phyloP scores from a whole-genome alignment of 2,888 invertebrate species.

The Drosophila cognata region DNA sequence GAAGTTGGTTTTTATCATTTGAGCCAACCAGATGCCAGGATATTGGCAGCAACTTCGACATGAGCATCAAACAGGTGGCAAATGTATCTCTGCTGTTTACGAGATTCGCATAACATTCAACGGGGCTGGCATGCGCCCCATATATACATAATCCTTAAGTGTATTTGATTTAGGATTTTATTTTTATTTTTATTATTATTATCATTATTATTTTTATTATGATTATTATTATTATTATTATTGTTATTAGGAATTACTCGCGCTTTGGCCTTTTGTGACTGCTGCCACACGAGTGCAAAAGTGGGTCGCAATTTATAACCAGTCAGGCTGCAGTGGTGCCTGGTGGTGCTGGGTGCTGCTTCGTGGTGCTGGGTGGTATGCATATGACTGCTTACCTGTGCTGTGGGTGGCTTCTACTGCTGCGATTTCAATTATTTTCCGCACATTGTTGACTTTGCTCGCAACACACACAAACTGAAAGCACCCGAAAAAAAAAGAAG shows the following conservation, averaged over 20 bases:
- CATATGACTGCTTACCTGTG: constrained; percentile 5
- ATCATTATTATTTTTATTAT: constrained; percentile 8
- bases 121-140: not conserved
- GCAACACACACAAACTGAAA: constrained; percentile 56
- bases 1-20: constrained; percentile 14
- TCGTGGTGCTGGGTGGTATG: not conserved
- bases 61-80: constrained; percentile 31
- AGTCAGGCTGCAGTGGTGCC: not conserved
- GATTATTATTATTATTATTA: constrained; percentile 11
- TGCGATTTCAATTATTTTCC: constrained; percentile 71
- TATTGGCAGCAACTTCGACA: constrained; percentile 13
- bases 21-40: constrained; percentile 5
- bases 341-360: not conserved
- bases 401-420: constrained; percentile 42
- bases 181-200: constrained; percentile 12
- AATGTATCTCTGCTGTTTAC: not conserved
- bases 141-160: constrained; percentile 11
- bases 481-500: not conserved
- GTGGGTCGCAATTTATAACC: constrained; percentile 22
- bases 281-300: constrained; percentile 13
- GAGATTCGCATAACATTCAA: not conserved
- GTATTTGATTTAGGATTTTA: constrained; percentile 30
- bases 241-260: constrained; percentile 7
- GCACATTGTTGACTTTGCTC: constrained; percentile 62
- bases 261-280: constrained; percentile 5